Conservation (phyloP, 2,888 invertebrate species). For the Thymelicus acteon region DNA sequence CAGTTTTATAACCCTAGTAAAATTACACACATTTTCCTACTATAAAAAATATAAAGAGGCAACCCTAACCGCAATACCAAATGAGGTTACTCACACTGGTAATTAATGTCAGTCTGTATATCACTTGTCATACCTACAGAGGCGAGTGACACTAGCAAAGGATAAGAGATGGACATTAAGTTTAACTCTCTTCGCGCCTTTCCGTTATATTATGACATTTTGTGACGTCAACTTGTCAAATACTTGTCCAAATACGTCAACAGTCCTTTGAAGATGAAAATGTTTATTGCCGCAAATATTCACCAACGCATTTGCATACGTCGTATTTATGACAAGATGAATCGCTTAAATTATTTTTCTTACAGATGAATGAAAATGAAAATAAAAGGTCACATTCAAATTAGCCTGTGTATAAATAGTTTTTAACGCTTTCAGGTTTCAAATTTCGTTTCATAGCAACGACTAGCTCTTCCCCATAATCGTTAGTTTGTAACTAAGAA, state of each 20-base stretch:
- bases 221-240: slow-evolving; percentile 14
- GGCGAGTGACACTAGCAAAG: slow-evolving; percentile 24
- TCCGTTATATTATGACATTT: background rate
- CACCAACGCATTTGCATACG: background rate
- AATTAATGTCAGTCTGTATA: slow-evolving; percentile 35
- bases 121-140: slow-evolving; percentile 31
- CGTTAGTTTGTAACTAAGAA: no score
- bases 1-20: no score
- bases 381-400: no score
- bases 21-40: no score
- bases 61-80: slow-evolving; percentile 36
- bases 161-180: background rate
- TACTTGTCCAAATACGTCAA: slow-evolving; percentile 4
- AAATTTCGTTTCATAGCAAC: no score
- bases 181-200: background rate
- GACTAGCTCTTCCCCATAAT: no score
- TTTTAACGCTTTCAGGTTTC: no score
- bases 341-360: no score
- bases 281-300: background rate
- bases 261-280: slow-evolving; percentile 3
- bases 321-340: no score
- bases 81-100: slow-evolving; percentile 53
- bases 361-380: no score
- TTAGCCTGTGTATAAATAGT: no score
- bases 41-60: background rate